Evolutionary conservation across 2,888 invertebrate genomes (phyloP), one percentile per base, ranked within the genome.

Genomic region (Danaus chrysippus): DNA sequence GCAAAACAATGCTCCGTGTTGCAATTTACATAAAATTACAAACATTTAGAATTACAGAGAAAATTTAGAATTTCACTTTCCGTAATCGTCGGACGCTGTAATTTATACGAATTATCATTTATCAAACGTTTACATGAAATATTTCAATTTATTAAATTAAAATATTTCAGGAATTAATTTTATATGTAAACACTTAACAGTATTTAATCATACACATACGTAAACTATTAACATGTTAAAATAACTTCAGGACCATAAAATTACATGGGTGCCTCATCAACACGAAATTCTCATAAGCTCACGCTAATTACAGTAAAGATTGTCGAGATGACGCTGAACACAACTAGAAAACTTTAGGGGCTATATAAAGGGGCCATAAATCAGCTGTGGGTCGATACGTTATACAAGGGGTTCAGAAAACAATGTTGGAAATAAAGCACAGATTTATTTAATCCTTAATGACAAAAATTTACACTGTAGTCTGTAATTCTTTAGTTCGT

Each of bases 341-440:
- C 79, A 87, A 86, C 86, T 87, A 86, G 83, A 86, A 84, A 86
- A 84, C 82, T 87, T 87, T 86, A 87, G 86, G 85, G 80, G 76
- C 81, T 76, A 78, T 85, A 87, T 83, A 86, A 81, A 83, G 81
- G 83, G 81, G 74, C 78, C 76, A 84, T 89, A 89, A 89, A 89
- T 88, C 87, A 86, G 79, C 65, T 70, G 72, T 84, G 86, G 86
- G 87, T 79, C 82, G 82, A 82, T 76, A 79, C 80, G 73, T 77
- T 77, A 71, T 71, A 74, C 81, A 75, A 84, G 78, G 80, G 68
- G 59, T 64, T 53, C 54, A 72, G 65, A 69, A 78, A 72, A 77
- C 68, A 64, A 53, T 56, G 19, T 49, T 49, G 15, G 17, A 49
- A 49, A 49, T 11, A 10, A 49, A 17, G 10, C 6, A 9, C 10